Conservation (phyloP, 2,113 vertebrate genomes). For the Rousettus leschenaultii region DNA sequence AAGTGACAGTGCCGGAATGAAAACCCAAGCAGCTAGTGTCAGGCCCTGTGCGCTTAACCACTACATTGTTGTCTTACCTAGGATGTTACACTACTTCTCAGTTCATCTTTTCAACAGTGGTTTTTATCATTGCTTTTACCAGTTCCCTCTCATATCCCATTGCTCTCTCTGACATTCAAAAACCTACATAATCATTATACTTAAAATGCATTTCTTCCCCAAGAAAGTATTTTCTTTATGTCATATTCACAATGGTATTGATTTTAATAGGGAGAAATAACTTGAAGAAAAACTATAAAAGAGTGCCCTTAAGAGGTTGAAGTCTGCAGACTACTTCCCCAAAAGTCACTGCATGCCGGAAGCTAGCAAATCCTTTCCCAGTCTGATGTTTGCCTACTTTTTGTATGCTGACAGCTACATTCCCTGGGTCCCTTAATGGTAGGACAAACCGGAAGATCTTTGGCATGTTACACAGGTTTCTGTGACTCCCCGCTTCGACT, state of each 20-base stretch:
- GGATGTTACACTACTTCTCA: neutral
- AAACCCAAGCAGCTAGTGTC: neutral
- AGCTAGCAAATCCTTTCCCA: neutral
- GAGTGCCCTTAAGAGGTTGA: neutral
- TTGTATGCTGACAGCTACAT: neutral
- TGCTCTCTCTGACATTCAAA: neutral
- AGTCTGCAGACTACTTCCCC: neutral
- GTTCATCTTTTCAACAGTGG: neutral
- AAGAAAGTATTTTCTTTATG: neutral
- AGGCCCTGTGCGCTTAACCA: neutral
- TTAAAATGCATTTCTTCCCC: neutral
- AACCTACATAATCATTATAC: neutral
- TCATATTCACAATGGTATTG: neutral
- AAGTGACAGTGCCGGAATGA: neutral
- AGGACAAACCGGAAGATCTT: fast-evolving
- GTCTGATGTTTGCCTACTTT: neutral
- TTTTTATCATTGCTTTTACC: neutral
- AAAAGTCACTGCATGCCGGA: neutral
- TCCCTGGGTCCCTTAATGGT: neutral
- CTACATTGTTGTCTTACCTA: neutral
- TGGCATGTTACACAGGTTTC: neutral
- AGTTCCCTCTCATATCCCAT: neutral
- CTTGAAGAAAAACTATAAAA: neutral
- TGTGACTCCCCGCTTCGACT: neutral
- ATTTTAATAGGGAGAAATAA: neutral